Conservation (phyloP, 2,113 vertebrate species). For the Hydropotes inermis region DNA sequence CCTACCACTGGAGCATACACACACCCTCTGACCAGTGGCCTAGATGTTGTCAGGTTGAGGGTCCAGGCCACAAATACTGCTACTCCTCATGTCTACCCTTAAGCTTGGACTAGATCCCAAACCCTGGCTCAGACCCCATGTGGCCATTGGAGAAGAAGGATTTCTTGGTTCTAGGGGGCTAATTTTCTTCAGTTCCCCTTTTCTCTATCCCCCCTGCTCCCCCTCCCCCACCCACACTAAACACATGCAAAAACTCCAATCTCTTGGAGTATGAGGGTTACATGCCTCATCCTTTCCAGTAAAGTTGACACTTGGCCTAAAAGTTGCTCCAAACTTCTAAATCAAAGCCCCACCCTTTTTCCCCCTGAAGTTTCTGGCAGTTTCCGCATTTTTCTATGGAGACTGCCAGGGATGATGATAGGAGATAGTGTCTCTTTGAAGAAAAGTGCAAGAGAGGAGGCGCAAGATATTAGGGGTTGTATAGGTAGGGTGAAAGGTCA, state of each 20-base stretch:
- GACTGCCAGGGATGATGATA: background rate
- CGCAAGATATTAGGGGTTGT: background rate
- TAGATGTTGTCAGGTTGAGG: background rate
- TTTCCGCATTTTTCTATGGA: background rate
- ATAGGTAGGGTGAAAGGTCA: background rate
- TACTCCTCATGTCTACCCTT: background rate
- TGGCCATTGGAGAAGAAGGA: conserved; percentile 4
- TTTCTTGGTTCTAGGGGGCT: conserved; percentile 41
- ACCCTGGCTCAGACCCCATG: background rate
- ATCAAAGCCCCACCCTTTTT: background rate
- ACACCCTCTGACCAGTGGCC: background rate
- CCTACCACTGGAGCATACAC: accelerated
- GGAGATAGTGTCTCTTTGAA: background rate
- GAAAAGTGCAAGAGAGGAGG: background rate
- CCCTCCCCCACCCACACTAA: accelerated
- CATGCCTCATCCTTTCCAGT: conserved; percentile 29
- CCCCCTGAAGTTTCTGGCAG: background rate
- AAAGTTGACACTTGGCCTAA: conserved; percentile 21
- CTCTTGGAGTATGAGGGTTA: background rate
- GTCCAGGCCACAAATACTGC: no score
- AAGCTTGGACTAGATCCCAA: background rate
- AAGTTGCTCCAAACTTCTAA: conserved; percentile 33
- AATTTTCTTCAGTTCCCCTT: conserved; percentile 39
- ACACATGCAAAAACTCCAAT: background rate
- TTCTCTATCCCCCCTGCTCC: background rate